Evolutionary conservation across 2,797 vertebrate genomes (phyloP), one percentile per base, ranked within the genome.

Genomic region (Leptoclinus maculatus): DNA sequence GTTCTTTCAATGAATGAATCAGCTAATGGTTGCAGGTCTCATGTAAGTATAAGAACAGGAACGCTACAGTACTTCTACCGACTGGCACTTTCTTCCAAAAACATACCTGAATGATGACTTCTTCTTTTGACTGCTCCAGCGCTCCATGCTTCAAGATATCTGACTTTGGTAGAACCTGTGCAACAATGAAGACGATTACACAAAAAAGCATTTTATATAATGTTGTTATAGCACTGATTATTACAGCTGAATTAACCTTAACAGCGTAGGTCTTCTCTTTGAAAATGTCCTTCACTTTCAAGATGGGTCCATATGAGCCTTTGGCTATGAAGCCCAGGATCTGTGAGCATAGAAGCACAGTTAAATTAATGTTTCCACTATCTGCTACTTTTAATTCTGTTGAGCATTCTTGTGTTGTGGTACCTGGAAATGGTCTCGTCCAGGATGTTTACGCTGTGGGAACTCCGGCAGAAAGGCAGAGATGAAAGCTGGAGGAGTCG

Each of bases 401-500:
- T 32, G 1, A 53, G 1, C 29, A 14, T 3, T 38, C 32, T 27
- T 14, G 36, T 1, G 38, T 39, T 49, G 27, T n/a, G 9, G 5
- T 92, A 97, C 97, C 97, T 98, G 95, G 73, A 97, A 95, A 60
- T 93, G 90, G 60, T 93, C 94, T 80, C 89, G 91, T 62, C 87
- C 90, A 49, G 85, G 88, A 27, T 91, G 89, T 47, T 80, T 91
- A 76, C 90, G 91, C 25, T 93, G 83, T 4, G 96, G 96, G 84
- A 98, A 98, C 87, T 97, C 97, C 0, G 97, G 97, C 69, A 97
- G 93, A 86, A 98, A 98, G 66, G 95, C 88, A 38, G 94, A 95
- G 85, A 95, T 91, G 70, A 92, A 90, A 66, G 92, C 92, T 47
- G 95, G 94, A 60, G 94, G 86, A 51, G 88, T 90, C 85, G 85